Evolutionary conservation across 2,113 vertebrate species (phyloP).

Genomic region (Mus pahari): DNA sequence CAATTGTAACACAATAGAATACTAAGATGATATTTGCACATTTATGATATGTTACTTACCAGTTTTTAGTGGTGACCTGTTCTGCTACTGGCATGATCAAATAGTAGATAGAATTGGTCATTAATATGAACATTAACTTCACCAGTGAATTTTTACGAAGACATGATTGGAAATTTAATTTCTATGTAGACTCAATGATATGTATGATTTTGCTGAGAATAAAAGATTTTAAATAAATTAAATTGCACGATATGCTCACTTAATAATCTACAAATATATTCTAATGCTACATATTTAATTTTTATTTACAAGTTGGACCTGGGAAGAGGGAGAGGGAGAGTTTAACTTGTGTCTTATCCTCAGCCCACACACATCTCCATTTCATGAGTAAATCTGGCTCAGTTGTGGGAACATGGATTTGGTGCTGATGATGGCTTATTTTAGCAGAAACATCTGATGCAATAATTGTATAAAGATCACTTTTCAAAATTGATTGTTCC

Average conservation of each 20-base stretch:
- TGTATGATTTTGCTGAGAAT: slow-evolving; percentile 88
- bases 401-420: slow-evolving; percentile 49
- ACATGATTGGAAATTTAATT: slow-evolving; percentile 85
- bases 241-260: slow-evolving; percentile 73
- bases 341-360: slow-evolving; percentile 33
- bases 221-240: slow-evolving; percentile 88
- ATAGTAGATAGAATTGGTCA: slow-evolving; percentile 76
- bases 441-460: slow-evolving; percentile 19
- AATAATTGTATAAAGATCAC: slow-evolving; percentile 29
- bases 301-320: background rate
- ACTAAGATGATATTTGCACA: slow-evolving; percentile 87
- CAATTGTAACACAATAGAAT: slow-evolving; percentile 82
- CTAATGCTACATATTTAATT: background rate
- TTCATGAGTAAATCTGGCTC: slow-evolving; percentile 24
- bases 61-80: slow-evolving; percentile 84
- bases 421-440: slow-evolving; percentile 31
- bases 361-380: slow-evolving; percentile 31
- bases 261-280: background rate
- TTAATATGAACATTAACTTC: slow-evolving; percentile 77
- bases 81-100: slow-evolving; percentile 84
- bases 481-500: slow-evolving; percentile 2
- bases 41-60: slow-evolving; percentile 84
- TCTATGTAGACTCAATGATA: slow-evolving; percentile 88
- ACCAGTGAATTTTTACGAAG: slow-evolving; percentile 85
- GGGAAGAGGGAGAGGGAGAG: background rate